Percentiles rank a stretch among this genome's conserved stretches.
Conservation (phyloP, 2,888 invertebrate species). For the Papilio elwesi region DNA sequence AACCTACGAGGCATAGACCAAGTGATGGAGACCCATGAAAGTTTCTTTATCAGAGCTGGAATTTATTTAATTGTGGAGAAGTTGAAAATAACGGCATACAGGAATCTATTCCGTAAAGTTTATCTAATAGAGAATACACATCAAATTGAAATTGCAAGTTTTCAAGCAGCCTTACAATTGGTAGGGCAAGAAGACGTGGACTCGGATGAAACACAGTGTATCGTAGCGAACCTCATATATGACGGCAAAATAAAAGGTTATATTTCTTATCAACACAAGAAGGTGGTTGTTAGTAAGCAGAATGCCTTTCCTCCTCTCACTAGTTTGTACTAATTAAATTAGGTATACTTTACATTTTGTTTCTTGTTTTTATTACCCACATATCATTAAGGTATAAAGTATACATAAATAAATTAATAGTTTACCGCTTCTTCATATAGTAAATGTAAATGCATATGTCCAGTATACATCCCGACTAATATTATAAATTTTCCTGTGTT, state of each 20-base stretch:
- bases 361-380: not conserved
- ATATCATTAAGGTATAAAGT: not conserved
- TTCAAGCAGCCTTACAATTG: conserved; percentile 92
- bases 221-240: conserved; percentile 97
- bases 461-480: no score
- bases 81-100: conserved; percentile 96
- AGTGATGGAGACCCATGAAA: conserved; percentile 93
- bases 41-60: conserved; percentile 97
- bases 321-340: conserved; percentile 73
- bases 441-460: no score
- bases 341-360: not conserved
- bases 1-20: conserved; percentile 92
- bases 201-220: conserved; percentile 97
- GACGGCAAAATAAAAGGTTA: conserved; percentile 99
- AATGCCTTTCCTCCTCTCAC: conserved; percentile 96
- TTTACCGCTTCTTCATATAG: no score
- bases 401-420: not conserved
- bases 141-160: conserved; percentile 94
- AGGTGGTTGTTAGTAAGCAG: conserved; percentile 98
- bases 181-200: conserved; percentile 94
- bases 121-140: conserved; percentile 90
- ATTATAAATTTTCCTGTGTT: no score
- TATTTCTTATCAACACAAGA: conserved; percentile 98
- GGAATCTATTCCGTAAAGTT: conserved; percentile 97
- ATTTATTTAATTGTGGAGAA: conserved; percentile 99